Percentiles rank a stretch among this genome's conserved stretches.
These are phyloP conservation scores for Cheirogaleus medius DNA, from an alignment of 2,113 vertebrate genomes.

Conservation along the genomic window DNA sequence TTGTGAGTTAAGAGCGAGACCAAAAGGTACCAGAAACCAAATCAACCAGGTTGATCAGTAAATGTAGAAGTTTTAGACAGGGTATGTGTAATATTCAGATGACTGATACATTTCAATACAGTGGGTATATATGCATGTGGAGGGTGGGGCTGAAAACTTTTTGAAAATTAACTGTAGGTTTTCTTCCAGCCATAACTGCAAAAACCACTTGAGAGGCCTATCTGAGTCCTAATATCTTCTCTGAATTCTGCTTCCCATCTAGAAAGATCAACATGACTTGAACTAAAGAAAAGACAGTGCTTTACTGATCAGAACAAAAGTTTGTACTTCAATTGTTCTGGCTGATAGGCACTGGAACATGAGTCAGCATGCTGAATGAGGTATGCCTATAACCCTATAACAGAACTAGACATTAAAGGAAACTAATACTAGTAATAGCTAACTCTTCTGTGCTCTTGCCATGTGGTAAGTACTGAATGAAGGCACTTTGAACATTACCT, in stretches of 20 bases:
- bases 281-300: not conserved
- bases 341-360: not conserved
- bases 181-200: not conserved
- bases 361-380: not conserved
- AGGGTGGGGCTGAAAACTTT: not conserved
- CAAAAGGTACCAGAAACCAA: not conserved
- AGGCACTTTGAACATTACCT: constrained; percentile 9
- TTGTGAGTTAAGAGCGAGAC: not conserved
- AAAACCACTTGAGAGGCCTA: not conserved
- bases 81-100: not conserved
- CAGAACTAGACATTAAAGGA: not conserved
- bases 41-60: not conserved
- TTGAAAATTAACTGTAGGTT: not conserved
- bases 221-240: not conserved
- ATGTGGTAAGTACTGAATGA: not conserved
- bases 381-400: not conserved
- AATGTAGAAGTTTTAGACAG: not conserved
- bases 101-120: not conserved
- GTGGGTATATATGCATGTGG: not conserved
- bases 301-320: not conserved
- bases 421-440: not conserved
- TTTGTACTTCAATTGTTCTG: not conserved
- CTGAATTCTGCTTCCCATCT: not conserved
- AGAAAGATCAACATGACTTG: not conserved
- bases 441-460: not conserved